A percentile compares a stretch with the other conserved stretches of the same genome.
These are phyloP conservation scores for Acrobasis suavella DNA, from an alignment of 2,888 invertebrate genomes.

Conservation along the genomic window DNA sequence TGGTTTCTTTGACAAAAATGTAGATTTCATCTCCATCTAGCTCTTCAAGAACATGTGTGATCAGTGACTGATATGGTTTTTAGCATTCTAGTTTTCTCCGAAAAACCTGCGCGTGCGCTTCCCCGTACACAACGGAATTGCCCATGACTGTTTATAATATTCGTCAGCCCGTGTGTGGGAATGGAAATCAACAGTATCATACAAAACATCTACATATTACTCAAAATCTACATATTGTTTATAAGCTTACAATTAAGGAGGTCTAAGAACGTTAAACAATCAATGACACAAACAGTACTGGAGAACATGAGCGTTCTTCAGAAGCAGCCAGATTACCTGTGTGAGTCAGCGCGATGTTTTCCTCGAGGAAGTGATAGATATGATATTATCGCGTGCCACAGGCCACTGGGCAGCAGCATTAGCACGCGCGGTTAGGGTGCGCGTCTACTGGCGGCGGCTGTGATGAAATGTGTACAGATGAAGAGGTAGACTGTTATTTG, in stretches of 20 bases:
- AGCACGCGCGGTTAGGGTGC: slow-evolving; percentile 6
- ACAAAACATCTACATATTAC: background rate
- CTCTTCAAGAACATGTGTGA: too few species aligned
- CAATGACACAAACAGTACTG: too few species aligned
- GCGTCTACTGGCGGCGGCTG: background rate
- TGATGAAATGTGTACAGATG: too few species aligned
- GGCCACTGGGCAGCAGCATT: too few species aligned
- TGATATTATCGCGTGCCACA: slow-evolving; percentile 4
- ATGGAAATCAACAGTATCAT: background rate
- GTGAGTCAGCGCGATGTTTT: background rate
- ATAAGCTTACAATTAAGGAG: background rate
- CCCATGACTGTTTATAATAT: background rate
- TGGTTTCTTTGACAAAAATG: too few species aligned
- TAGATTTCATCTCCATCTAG: too few species aligned
- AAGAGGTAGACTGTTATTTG: too few species aligned
- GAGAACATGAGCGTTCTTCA: background rate
- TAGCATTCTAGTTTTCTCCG: background rate
- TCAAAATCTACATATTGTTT: background rate
- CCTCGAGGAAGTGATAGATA: slow-evolving; percentile 5
- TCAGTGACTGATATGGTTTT: too few species aligned
- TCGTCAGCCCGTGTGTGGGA: background rate
- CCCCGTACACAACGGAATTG: background rate
- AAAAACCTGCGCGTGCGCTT: background rate
- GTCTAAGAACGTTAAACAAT: too few species aligned
- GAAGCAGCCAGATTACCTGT: background rate